These are phyloP conservation scores for Propsilocerus akamusi DNA, from an alignment of 1,140 invertebrate species.

Conservation along the genomic window DNA sequence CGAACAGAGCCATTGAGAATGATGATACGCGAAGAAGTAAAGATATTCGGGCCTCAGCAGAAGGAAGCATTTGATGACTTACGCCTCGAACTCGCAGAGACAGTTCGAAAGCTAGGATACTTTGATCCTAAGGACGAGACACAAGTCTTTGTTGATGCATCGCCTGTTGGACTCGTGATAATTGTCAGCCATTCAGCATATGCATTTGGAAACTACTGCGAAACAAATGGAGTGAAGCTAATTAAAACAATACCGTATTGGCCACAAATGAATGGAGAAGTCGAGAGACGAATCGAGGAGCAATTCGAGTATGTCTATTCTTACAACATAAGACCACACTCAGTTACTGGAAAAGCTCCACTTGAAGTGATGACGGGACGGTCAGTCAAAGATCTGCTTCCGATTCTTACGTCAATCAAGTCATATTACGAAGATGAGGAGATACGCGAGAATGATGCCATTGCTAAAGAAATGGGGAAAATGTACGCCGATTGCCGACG, in stretches of 20 bases:
- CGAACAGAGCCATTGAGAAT: constrained; percentile 10
- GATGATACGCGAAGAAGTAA: constrained; percentile 9
- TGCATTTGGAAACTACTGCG: no score
- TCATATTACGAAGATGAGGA: constrained; percentile 6
- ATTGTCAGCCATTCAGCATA: no score
- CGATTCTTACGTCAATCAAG: constrained; percentile 6
- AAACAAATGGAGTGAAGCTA: constrained; percentile 10
- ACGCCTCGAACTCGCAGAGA: constrained; percentile 5
- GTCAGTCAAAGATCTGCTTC: constrained; percentile 10
- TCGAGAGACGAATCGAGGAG: constrained; percentile 16
- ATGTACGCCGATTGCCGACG: neutral
- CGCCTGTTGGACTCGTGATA: constrained; percentile 23
- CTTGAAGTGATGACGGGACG: constrained; percentile 11
- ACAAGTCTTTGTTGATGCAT: constrained; percentile 23
- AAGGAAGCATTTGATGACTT: constrained; percentile 8
- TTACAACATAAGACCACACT: constrained; percentile 12
- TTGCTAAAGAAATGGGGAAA: constrained; percentile 5
- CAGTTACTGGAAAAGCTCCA: constrained; percentile 10
- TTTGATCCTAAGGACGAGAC: constrained; percentile 14
- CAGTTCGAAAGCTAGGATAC: constrained; percentile 11
- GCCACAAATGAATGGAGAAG: constrained; percentile 16
- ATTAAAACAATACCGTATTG: constrained; percentile 11
- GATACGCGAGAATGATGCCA: constrained; percentile 6
- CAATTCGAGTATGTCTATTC: no score
- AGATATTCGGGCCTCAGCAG: no score